Evolutionary conservation across 2,797 vertebrate genomes (phyloP).

Genomic region (Microhierax caerulescens): DNA sequence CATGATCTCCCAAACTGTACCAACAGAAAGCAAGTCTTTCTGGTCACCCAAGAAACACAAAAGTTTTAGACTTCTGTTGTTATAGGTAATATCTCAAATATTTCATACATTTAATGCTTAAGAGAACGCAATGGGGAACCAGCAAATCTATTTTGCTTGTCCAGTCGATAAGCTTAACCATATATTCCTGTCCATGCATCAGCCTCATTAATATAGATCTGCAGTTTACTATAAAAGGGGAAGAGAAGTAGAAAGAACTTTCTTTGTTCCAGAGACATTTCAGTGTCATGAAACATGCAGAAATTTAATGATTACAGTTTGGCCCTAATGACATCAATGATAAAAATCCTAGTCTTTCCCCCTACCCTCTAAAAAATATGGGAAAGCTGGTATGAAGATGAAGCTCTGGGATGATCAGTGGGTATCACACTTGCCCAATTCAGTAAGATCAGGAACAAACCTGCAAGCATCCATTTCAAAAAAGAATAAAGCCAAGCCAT

Average conservation of each 20-base stretch:
- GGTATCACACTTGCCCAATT: not conserved
- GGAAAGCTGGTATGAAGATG: not conserved
- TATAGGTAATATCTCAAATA: not conserved
- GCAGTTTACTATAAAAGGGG: not conserved
- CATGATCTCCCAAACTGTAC: not conserved
- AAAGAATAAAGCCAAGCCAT: not conserved
- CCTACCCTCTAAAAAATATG: rapidly evolving
- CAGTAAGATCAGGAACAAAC: not conserved
- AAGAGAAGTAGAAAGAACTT: not conserved
- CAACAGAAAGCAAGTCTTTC: not conserved
- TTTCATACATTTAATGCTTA: not conserved
- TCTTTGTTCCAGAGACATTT: not conserved
- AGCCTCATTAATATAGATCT: not conserved
- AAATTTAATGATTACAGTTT: not conserved
- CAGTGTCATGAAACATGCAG: not conserved
- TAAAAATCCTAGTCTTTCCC: not conserved
- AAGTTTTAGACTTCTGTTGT: not conserved
- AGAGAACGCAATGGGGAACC: not conserved
- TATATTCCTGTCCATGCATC: not conserved
- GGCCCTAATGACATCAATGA: not conserved
- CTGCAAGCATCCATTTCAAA: not conserved
- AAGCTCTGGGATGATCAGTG: not conserved
- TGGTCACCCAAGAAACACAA: not conserved
- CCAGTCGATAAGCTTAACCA: not conserved
- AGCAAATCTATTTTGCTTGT: not conserved